phyloP scores from a whole-genome alignment of 2,888 invertebrate genomes.

The Idaea straminata region DNA sequence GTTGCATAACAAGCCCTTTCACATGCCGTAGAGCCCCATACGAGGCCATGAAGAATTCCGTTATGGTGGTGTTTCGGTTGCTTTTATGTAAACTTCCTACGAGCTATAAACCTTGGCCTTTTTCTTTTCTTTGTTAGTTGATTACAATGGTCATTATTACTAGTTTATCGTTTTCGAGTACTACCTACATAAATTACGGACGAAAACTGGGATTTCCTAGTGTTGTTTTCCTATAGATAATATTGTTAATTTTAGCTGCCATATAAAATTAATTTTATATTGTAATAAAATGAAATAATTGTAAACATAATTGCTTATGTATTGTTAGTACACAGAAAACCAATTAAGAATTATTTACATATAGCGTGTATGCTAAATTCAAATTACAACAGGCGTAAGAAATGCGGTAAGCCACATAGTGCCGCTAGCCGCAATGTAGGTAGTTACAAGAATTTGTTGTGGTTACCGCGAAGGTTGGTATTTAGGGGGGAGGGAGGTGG shows the following conservation, averaged over 20 bases:
- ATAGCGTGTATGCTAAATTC: slow-evolving; percentile 2
- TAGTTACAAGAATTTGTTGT: slow-evolving; percentile 33
- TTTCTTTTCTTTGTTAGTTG: slow-evolving; percentile 10
- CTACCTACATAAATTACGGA: background rate
- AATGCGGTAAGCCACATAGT: slow-evolving; percentile 26
- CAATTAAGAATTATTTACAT: background rate
- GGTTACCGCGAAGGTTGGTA: slow-evolving; percentile 30
- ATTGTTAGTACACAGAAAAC: background rate
- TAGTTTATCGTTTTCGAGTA: background rate
- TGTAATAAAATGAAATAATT: background rate
- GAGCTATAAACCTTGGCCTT: slow-evolving; percentile 22
- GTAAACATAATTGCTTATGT: background rate
- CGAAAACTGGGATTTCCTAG: no score
- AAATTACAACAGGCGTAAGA: slow-evolving; percentile 12
- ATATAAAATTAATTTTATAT: no score
- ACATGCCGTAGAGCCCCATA: slow-evolving; percentile 18
- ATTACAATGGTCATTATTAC: background rate
- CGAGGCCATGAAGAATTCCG: slow-evolving; percentile 33
- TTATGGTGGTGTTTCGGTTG: slow-evolving; percentile 24
- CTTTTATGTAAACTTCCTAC: slow-evolving; percentile 29
- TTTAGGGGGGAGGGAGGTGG: slow-evolving; percentile 48
- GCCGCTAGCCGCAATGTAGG: slow-evolving; percentile 41
- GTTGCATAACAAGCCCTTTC: slow-evolving; percentile 3
- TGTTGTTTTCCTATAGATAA: no score
- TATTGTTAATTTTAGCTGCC: no score